Conservation (phyloP, 1,140 invertebrate genomes). For the Aradophagus sp. region DNA sequence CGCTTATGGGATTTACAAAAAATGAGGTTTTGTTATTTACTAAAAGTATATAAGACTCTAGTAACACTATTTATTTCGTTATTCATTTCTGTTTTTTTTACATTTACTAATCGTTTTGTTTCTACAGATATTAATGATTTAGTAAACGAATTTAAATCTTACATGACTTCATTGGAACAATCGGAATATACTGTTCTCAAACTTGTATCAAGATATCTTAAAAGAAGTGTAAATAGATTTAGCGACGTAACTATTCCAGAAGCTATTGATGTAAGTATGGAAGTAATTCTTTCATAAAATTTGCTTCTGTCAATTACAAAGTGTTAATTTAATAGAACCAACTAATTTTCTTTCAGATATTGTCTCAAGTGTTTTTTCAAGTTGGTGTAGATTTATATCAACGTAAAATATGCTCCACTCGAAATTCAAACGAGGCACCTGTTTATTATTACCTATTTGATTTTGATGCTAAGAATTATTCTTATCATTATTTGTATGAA, state of each 20-base stretch:
- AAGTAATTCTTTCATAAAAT: too few relatives aligned
- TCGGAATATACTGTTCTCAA: neutral
- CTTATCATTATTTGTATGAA: slow-evolving; percentile 10
- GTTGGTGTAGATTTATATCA: slow-evolving; percentile 28
- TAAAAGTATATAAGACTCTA: slow-evolving; percentile 7
- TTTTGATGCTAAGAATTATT: slow-evolving; percentile 27
- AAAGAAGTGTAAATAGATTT: neutral
- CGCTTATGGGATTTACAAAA: slow-evolving; percentile 18
- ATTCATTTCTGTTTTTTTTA: too few relatives aligned
- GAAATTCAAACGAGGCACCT: neutral
- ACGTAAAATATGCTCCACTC: slow-evolving; percentile 13
- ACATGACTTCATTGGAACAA: neutral
- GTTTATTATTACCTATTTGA: slow-evolving; percentile 41
- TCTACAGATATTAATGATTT: slow-evolving; percentile 4
- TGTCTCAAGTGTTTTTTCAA: slow-evolving; percentile 20
- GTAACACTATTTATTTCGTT: too few relatives aligned
- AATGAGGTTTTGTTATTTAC: slow-evolving; percentile 12
- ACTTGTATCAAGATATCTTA: slow-evolving; percentile 2
- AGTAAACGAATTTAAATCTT: neutral
- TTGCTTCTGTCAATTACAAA: too few relatives aligned
- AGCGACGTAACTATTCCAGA: slow-evolving; percentile 19
- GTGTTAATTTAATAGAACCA: too few relatives aligned
- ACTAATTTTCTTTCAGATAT: too few relatives aligned
- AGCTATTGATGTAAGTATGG: too few relatives aligned
- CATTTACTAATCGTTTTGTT: too few relatives aligned